These are phyloP conservation scores for Neocrepidodera transversa DNA, from an alignment of 2,888 invertebrate genomes.

Conservation along the genomic window DNA sequence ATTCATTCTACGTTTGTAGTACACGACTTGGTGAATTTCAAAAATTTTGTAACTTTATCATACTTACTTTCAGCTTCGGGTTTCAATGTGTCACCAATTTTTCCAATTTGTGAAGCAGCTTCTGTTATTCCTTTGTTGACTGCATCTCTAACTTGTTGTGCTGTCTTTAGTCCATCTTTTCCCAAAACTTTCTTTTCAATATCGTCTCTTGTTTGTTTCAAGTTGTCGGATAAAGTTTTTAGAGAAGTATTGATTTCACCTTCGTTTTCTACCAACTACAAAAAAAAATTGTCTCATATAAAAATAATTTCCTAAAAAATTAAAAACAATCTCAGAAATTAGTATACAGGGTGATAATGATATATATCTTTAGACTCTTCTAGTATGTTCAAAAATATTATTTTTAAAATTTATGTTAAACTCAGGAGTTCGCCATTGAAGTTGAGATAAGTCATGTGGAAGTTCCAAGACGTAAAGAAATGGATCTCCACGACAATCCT, in stretches of 20 bases:
- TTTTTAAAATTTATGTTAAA: too few species aligned
- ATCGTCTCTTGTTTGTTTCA: conserved; percentile 47
- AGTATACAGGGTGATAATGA: not conserved
- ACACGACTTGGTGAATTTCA: too few species aligned
- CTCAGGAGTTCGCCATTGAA: too few species aligned
- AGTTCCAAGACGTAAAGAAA: too few species aligned
- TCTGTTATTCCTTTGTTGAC: conserved; percentile 52
- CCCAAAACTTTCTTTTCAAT: conserved; percentile 50
- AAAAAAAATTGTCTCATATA: not conserved
- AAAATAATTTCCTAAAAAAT: too few species aligned
- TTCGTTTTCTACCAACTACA: conserved; percentile 42
- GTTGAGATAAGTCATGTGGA: too few species aligned
- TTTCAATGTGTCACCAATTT: conserved; percentile 52
- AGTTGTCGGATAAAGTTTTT: conserved; percentile 50
- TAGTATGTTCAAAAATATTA: too few species aligned
- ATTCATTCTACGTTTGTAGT: too few species aligned
- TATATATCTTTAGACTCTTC: too few species aligned
- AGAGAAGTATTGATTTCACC: conserved; percentile 50
- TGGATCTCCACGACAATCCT: too few species aligned
- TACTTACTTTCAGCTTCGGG: conserved; percentile 53
- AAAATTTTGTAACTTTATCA: not conserved
- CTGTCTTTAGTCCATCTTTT: conserved; percentile 53
- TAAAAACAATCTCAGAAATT: too few species aligned
- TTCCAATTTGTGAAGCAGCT: conserved; percentile 51
- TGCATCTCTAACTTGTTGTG: conserved; percentile 51